Conservation (phyloP, 53 echinoderm and acorn worm genomes). For the Paracentrotus lividus region DNA sequence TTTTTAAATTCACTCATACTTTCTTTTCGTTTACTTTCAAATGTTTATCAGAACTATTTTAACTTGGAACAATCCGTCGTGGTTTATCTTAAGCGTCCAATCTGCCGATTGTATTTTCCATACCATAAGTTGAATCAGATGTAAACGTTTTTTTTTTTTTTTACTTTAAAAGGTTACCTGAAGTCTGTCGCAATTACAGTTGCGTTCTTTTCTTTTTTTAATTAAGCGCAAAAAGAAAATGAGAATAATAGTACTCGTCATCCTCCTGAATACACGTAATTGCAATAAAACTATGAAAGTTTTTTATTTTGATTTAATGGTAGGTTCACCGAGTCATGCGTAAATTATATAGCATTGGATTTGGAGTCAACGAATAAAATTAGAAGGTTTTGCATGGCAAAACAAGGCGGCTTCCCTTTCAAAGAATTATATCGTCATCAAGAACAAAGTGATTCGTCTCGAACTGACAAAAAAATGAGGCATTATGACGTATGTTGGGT, state of each 20-base stretch:
- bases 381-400: background rate
- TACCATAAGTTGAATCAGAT: too few species aligned
- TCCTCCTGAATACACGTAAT: background rate
- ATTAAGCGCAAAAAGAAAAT: background rate
- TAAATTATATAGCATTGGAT: conserved; percentile 36
- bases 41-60: too few species aligned
- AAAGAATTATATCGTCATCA: conserved; percentile 36
- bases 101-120: too few species aligned
- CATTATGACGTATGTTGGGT: conserved; percentile 23
- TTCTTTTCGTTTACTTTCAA: background rate
- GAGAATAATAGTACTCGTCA: background rate
- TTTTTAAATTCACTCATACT: background rate
- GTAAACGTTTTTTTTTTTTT: too few species aligned
- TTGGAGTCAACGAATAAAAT: background rate
- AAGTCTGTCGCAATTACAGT: too few species aligned
- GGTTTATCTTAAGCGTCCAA: too few species aligned
- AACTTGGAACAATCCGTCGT: too few species aligned
- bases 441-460: conserved; percentile 34
- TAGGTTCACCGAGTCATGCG: conserved; percentile 1
- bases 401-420: background rate
- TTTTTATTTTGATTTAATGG: background rate
- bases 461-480: background rate
- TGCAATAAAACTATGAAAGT: background rate
- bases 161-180: too few species aligned
- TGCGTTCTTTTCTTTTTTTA: too few species aligned